These are phyloP conservation scores for Boloria selene DNA, from an alignment of 2,888 invertebrate genomes.

Conservation along the genomic window DNA sequence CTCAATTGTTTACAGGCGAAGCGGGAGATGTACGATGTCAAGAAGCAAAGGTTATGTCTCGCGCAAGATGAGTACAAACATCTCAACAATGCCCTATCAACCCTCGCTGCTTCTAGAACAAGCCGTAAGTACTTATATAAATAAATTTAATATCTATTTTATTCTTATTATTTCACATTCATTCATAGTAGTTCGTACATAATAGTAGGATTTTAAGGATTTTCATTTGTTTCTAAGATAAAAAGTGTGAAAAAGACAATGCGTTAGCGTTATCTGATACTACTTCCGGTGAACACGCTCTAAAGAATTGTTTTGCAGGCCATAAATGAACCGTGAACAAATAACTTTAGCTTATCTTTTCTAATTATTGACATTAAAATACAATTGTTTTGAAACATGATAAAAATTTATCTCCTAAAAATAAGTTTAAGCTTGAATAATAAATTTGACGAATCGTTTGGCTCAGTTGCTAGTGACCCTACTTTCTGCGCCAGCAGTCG, in stretches of 20 bases:
- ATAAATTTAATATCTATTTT: no score
- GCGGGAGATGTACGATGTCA: constrained; percentile 97
- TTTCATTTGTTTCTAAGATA: background rate
- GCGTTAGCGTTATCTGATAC: constrained; percentile 2
- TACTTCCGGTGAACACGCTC: constrained; percentile 5
- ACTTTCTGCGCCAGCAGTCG: no score
- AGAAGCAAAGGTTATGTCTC: constrained; percentile 95
- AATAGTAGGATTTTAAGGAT: background rate
- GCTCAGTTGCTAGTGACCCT: no score
- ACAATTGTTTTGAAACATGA: no score
- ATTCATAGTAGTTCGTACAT: no score
- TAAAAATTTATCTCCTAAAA: no score
- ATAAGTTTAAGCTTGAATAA: no score
- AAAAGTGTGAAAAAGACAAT: constrained; percentile 4
- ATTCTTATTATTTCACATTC: no score
- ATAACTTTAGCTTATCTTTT: background rate
- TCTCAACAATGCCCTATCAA: constrained; percentile 91
- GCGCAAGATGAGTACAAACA: constrained; percentile 98
- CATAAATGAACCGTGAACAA: background rate
- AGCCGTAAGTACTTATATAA: constrained; percentile 88
- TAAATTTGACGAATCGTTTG: no score
- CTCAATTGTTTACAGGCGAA: constrained; percentile 87
- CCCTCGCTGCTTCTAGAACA: constrained; percentile 93
- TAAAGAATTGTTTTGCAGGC: background rate
- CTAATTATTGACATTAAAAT: no score